Evolutionary conservation across 2,888 invertebrate species (phyloP).

Genomic region (Erpobdella octoculata): DNA sequence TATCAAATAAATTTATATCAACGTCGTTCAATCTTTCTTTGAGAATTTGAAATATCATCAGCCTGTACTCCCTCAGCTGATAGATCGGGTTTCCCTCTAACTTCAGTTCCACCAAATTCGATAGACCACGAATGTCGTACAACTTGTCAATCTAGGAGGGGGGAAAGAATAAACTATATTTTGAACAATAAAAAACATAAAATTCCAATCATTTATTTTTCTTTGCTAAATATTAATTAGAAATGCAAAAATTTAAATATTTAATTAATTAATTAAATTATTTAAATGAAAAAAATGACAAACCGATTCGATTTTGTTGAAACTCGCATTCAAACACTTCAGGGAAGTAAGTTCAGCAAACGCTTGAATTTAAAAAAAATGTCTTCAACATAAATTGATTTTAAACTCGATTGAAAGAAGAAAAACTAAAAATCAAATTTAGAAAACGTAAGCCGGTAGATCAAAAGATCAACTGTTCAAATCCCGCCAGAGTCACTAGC

Average conservation of each 20-base stretch:
- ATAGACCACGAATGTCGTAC: neutral
- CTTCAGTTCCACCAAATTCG: neutral
- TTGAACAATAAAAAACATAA: neutral
- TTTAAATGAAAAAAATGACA: neutral
- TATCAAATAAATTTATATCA: too few species aligned
- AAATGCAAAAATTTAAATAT: neutral
- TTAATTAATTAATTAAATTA: neutral
- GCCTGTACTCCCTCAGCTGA: neutral
- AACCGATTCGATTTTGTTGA: neutral
- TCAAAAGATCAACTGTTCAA: too few species aligned
- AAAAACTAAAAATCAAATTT: too few species aligned
- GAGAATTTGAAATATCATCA: neutral
- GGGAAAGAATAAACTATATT: neutral
- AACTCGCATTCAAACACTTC: neutral
- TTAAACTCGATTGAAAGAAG: too few species aligned
- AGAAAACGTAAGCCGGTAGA: too few species aligned
- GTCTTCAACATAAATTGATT: too few species aligned
- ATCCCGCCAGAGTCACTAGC: too few species aligned
- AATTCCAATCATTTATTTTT: too few species aligned
- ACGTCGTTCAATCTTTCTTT: neutral
- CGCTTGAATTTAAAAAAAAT: too few species aligned
- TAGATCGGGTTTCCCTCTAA: neutral
- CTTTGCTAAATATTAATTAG: neutral
- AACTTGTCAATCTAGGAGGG: neutral
- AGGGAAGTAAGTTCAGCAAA: neutral